Evolutionary conservation across 2,888 invertebrate genomes (phyloP).

Genomic region (Tetragonisca angustula): DNA sequence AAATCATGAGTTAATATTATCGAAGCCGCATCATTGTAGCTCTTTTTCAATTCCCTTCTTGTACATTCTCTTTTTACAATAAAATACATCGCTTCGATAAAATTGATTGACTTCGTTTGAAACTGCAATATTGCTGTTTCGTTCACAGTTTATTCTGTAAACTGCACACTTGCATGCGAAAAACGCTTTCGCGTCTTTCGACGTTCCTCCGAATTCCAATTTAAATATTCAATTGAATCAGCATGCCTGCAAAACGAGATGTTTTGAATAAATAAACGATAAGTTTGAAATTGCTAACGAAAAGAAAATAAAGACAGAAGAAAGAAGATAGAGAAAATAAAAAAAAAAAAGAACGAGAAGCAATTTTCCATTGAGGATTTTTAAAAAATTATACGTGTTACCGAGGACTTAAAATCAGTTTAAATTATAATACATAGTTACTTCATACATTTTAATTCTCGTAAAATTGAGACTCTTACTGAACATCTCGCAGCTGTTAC

Average conservation of each 20-base stretch:
- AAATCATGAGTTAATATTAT: not conserved
- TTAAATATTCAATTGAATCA: constrained; percentile 1
- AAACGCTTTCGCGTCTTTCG: not conserved
- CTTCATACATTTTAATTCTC: not conserved
- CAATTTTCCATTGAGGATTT: not conserved
- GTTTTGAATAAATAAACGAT: not conserved
- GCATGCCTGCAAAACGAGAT: not conserved
- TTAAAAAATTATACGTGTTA: not conserved
- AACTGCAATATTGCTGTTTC: not conserved
- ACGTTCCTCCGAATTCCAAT: not conserved
- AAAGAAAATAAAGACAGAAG: not conserved
- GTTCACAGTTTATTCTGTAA: not conserved
- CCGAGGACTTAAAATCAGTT: not conserved
- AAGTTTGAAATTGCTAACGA: not conserved
- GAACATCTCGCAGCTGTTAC: not conserved
- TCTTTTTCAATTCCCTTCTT: not conserved
- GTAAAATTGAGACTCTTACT: not conserved
- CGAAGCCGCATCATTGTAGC: not conserved
- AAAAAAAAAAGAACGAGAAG: not conserved
- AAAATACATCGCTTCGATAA: not conserved
- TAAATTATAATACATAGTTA: not conserved
- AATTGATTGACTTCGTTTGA: not conserved
- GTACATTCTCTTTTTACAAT: not conserved
- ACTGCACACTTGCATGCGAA: not conserved
- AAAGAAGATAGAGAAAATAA: not conserved